A percentile compares a stretch with the other conserved stretches of the same genome.
These are phyloP conservation scores for Morone chrysops DNA, from an alignment of 2,113 vertebrate species.

Conservation along the genomic window DNA sequence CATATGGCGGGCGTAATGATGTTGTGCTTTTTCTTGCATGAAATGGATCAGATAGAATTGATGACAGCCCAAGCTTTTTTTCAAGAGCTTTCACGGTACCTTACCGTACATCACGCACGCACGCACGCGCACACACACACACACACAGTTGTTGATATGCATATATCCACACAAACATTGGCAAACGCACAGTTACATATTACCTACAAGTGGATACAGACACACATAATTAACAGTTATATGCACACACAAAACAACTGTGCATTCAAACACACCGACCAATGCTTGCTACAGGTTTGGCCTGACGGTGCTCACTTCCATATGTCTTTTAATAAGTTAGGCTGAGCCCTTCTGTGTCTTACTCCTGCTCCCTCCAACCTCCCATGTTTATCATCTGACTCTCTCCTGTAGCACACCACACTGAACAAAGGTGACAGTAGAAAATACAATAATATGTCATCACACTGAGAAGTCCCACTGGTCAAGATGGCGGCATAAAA, in stretches of 20 bases:
- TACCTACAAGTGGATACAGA: constrained; percentile 12
- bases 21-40: constrained; percentile 61
- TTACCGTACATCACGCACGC: not conserved
- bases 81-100: constrained; percentile 39
- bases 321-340: constrained; percentile 44
- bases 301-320: constrained; percentile 13
- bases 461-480: not conserved
- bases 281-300: constrained; percentile 5
- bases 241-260: not conserved
- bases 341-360: constrained; percentile 12
- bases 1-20: constrained; percentile 71
- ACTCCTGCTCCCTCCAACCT: not conserved
- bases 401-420: not conserved
- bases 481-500: not conserved
- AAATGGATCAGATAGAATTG: constrained; percentile 60
- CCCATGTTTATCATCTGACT: constrained; percentile 13
- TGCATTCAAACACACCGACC: not conserved
- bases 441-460: not conserved
- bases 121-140: constrained; percentile 13
- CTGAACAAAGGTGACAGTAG: not conserved
- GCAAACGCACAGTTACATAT: not conserved
- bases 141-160: constrained; percentile 12
- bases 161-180: constrained; percentile 19
- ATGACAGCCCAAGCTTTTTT: constrained; percentile 51
- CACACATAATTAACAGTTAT: constrained; percentile 10